A percentile compares a stretch with the other conserved stretches of the same genome.
Conservation (phyloP, 1,140 invertebrate genomes). For the Dryas iulia region DNA sequence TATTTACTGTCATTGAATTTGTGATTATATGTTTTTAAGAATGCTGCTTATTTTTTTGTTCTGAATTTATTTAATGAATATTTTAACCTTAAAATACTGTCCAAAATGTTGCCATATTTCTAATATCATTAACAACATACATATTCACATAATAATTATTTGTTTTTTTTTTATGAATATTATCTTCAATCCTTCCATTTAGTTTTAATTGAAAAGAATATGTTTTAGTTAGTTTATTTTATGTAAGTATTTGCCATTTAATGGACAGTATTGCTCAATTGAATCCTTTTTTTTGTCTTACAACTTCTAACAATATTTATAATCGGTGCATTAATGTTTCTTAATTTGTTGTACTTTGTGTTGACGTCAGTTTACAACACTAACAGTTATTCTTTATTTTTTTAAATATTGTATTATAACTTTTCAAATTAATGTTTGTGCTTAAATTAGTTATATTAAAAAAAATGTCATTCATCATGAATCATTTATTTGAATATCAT, state of each 20-base stretch:
- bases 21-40: not conserved
- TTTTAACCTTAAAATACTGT: not conserved
- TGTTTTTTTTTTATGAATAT: no score
- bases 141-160: not conserved
- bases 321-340: not conserved
- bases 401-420: not conserved
- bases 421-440: not conserved
- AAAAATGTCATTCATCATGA: not conserved
- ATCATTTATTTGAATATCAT: not conserved
- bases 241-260: not conserved
- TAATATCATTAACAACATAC: not conserved
- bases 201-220: not conserved
- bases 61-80: no score
- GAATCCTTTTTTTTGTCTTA: not conserved
- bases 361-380: not conserved
- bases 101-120: not conserved
- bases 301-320: not conserved
- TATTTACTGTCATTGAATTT: not conserved
- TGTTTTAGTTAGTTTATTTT: not conserved
- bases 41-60: not conserved
- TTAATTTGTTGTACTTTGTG: not conserved
- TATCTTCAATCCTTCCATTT: not conserved
- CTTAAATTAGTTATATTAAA: not conserved
- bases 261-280: slow-evolving; percentile 1
- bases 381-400: not conserved